Evolutionary conservation across 37 sponge, comb jelly and placozoan genomes (phyloP).

Genomic region (Eunapius fragilis): DNA sequence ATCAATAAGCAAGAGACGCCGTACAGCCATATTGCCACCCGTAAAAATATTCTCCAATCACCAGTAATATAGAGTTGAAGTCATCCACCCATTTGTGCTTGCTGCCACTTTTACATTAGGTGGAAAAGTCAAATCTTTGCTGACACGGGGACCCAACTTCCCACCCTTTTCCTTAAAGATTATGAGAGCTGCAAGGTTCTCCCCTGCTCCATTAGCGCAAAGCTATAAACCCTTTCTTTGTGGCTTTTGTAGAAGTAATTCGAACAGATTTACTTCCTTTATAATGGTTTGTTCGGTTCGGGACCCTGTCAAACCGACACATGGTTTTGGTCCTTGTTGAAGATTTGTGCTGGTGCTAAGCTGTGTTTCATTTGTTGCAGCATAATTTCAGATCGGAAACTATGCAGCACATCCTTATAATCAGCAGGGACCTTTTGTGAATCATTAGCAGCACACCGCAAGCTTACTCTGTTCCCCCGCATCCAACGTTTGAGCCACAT

Average conservation of each 20-base stretch:
- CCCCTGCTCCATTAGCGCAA: constrained; percentile 19
- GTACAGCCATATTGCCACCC: not conserved
- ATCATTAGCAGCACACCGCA: constrained; percentile 21
- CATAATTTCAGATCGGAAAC: not conserved
- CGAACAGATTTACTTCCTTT: not conserved
- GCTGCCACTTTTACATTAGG: constrained; percentile 15
- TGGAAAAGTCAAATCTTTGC: not conserved
- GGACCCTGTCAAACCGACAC: constrained; percentile 33
- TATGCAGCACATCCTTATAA: constrained; percentile 13
- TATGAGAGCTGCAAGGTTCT: constrained; percentile 26
- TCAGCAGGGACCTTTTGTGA: constrained; percentile 37
- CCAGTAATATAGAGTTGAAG: not conserved
- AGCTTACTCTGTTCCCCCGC: constrained; percentile 13
- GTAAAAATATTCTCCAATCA: not conserved
- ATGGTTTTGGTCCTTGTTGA: constrained; percentile 44
- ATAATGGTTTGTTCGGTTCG: not conserved
- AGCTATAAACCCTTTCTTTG: constrained; percentile 45
- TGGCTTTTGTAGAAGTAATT: constrained; percentile 10
- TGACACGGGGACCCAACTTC: constrained; percentile 11
- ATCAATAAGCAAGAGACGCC: constrained; percentile 13
- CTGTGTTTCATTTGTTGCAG: not conserved
- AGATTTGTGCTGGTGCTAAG: constrained; percentile 3
- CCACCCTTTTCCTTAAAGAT: constrained; percentile 36
- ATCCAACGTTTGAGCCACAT: constrained; percentile 32
- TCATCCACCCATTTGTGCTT: constrained; percentile 30